These are phyloP conservation scores for Drosophila histrio DNA, from an alignment of 2,888 invertebrate species.

Conservation along the genomic window DNA sequence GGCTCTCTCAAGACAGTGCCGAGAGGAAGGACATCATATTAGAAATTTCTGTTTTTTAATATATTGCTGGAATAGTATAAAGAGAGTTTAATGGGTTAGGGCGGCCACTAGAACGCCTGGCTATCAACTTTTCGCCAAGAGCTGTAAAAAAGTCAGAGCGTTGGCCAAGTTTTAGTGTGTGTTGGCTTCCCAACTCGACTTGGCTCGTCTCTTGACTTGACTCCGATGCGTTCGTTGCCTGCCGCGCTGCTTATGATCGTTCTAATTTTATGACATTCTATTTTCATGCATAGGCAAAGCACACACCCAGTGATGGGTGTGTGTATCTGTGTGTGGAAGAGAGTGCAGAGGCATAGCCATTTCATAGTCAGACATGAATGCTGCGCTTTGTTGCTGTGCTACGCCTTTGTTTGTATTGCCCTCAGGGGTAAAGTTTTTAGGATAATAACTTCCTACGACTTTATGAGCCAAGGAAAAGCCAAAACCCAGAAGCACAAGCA, in stretches of 20 bases:
- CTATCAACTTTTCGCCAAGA: conserved; percentile 69
- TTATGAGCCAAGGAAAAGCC: conserved; percentile 73
- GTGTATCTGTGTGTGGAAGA: conserved; percentile 21
- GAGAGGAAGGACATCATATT: neutral
- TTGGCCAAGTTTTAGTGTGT: conserved; percentile 46
- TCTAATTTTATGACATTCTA: conserved; percentile 78
- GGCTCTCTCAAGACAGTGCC: neutral
- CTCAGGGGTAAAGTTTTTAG: conserved; percentile 81
- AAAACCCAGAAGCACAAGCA: conserved; percentile 54
- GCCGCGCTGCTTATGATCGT: conserved; percentile 64
- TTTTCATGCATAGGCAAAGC: conserved; percentile 70
- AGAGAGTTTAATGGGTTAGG: conserved; percentile 66
- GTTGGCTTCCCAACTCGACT: conserved; percentile 10
- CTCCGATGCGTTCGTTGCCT: conserved; percentile 30
- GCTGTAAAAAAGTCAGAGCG: conserved; percentile 66
- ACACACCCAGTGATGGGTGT: conserved; percentile 24
- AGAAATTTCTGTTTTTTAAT: conserved; percentile 27
- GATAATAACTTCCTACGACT: conserved; percentile 82
- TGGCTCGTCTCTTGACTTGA: conserved; percentile 24
- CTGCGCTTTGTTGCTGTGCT: conserved; percentile 73
- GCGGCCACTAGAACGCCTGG: conserved; percentile 60
- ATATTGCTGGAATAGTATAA: conserved; percentile 51
- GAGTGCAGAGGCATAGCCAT: conserved; percentile 50
- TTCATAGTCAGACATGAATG: conserved; percentile 75
- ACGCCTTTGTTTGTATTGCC: conserved; percentile 79